Evolutionary conservation across 2,888 invertebrate species (phyloP), one percentile per base, ranked within the genome.

Genomic region (Salpingus planirostris): DNA sequence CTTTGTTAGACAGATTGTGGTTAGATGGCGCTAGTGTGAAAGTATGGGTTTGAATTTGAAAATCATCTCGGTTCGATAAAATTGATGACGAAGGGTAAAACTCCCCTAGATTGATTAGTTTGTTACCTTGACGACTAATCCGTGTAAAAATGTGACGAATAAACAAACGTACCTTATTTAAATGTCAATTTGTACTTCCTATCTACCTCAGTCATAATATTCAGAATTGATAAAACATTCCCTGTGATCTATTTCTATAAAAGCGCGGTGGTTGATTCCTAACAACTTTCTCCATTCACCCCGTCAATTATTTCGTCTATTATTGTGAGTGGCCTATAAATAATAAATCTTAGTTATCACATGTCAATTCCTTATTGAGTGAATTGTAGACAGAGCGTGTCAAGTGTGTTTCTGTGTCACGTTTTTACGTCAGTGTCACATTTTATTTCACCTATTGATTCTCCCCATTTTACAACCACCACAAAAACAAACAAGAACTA

Each of bases 221-320:
- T n/a, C n/a, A n/a, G n/a, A 54, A 54, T 39, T 54, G 54, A 55
- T 47, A 48, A 55, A 55, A 55, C 55, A 51, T 43, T 40, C 39
- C 26, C 26, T 37, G 42, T 45, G 47, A 42, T 44, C 41, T 38
- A 36, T 33, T 29, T 33, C 40, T 41, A 27, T 30, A 15, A 15
- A 6, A 12, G 27, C 23, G 15, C 29, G 15, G 8, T 28, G 29
- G 24, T 18, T 29, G 11, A 3, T 24, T 30, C 24, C 18, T 21
- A n/a, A n/a, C n/a, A n/a, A n/a, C n/a, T n/a, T n/a, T n/a, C n/a
- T 11, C n/a, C 28, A 12, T 10, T 29, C 11, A 12, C 15, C 21
- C 3, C 15, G 13, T 23, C 7, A 23, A 24, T 24, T 15, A 7
- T 29, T 23, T 13, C 14, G 3, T 3, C 3, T 3, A 11, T 11